A percentile compares a stretch with the other conserved stretches of the same genome.
Conservation (phyloP, 2,888 invertebrate genomes). For the Hyposoter dolosus region DNA sequence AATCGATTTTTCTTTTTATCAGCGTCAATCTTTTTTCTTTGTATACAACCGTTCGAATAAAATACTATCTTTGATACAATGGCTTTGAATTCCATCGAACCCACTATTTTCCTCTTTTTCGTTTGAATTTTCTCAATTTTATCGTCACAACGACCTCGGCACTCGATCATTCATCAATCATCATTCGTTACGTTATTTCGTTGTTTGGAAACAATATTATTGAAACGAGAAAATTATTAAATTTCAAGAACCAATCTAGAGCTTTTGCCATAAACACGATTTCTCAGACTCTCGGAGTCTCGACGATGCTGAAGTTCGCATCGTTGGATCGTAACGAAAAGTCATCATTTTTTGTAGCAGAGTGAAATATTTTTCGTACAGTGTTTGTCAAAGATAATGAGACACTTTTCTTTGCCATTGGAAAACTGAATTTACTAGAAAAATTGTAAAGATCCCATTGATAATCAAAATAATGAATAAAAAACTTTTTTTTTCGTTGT, state of each 20-base stretch:
- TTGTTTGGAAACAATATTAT: background rate
- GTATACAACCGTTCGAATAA: conserved; percentile 74
- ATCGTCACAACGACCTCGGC: background rate
- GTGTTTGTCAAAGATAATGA: no score
- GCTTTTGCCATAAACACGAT: background rate
- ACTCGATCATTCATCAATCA: background rate
- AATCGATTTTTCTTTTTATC: conserved; percentile 55
- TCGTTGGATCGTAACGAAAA: no score
- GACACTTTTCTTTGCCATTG: no score
- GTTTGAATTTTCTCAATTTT: background rate
- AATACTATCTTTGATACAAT: conserved; percentile 72
- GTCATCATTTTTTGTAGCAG: no score
- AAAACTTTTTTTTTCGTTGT: no score
- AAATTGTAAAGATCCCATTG: no score
- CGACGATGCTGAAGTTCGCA: no score
- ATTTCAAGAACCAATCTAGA: background rate
- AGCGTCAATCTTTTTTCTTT: conserved; percentile 72
- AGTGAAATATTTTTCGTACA: no score
- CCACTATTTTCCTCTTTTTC: conserved; percentile 41
- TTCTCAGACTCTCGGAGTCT: no score
- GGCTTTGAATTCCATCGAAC: conserved; percentile 46
- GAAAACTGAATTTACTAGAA: no score
- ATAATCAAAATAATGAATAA: no score
- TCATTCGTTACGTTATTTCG: background rate
- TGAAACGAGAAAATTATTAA: background rate